phyloP scores from a whole-genome alignment of 2,888 invertebrate genomes.

The Heliothis peltigera region DNA sequence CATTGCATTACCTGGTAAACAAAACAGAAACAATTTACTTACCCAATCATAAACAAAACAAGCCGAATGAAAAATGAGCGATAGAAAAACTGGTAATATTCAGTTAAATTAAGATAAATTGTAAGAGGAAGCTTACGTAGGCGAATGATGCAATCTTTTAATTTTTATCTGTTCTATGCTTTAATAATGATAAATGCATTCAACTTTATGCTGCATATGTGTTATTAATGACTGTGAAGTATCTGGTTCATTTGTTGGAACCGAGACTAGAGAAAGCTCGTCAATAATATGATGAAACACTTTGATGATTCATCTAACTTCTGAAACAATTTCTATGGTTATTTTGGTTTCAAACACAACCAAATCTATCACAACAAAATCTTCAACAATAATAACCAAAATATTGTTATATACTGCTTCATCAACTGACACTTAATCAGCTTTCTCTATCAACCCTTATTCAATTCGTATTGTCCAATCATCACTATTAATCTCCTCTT shows the following conservation, averaged over 20 bases:
- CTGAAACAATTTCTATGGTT: not conserved
- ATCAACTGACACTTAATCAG: conserved; percentile 7
- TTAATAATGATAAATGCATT: conserved; percentile 58
- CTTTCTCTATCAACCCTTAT: conserved; percentile 17
- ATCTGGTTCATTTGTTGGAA: conserved; percentile 4
- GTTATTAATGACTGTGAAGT: conserved; percentile 27
- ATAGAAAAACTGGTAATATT: conserved; percentile 53
- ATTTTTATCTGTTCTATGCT: conserved; percentile 51
- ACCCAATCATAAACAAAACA: conserved; percentile 37
- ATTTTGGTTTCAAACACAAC: not conserved
- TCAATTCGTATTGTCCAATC: conserved; percentile 31
- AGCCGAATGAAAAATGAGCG: conserved; percentile 45
- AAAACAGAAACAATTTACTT: conserved; percentile 35
- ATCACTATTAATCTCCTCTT: conserved; percentile 40
- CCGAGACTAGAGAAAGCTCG: not conserved
- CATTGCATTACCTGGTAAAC: conserved; percentile 19
- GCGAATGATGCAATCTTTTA: conserved; percentile 55
- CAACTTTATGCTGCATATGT: conserved; percentile 16
- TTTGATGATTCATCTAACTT: not conserved
- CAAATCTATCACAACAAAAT: not conserved
- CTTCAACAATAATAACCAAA: not conserved
- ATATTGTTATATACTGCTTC: not conserved
- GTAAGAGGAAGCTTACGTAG: conserved; percentile 37
- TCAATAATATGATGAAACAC: not conserved
- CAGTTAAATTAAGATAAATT: conserved; percentile 58